Conservation (phyloP, 37 sponge, comb jelly and placozoan species). For the Dysidea cf. avara region DNA sequence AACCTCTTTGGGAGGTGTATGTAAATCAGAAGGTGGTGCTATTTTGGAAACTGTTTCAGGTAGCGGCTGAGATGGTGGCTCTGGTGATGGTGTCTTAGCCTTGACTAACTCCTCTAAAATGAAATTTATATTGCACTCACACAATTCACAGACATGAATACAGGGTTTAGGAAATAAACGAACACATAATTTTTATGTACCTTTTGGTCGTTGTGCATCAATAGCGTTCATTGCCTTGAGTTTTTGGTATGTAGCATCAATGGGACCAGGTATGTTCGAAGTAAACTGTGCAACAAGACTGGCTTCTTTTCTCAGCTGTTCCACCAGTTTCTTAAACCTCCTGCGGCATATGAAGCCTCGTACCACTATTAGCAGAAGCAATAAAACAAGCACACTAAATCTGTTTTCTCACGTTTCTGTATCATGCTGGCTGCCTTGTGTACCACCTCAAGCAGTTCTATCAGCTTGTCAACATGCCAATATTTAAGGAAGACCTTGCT, state of each 20-base stretch:
- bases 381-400: neutral
- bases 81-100: slow-evolving; percentile 11
- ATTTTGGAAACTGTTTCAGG: slow-evolving; percentile 9
- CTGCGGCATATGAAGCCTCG: slow-evolving; percentile 66
- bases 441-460: slow-evolving; percentile 42
- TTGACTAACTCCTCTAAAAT: neutral
- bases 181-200: slow-evolving; percentile 11
- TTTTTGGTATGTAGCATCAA: slow-evolving; percentile 4
- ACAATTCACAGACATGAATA: no score
- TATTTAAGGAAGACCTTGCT: slow-evolving; percentile 83
- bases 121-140: slow-evolving; percentile 9
- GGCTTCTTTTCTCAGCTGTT: neutral
- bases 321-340: slow-evolving; percentile 36
- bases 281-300: no score
- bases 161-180: neutral
- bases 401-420: slow-evolving; percentile 25
- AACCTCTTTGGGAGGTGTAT: slow-evolving; percentile 46
- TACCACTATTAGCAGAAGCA: slow-evolving; percentile 22
- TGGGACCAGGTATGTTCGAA: neutral
- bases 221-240: slow-evolving; percentile 29
- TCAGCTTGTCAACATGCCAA: slow-evolving; percentile 59
- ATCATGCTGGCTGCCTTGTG: slow-evolving; percentile 55
- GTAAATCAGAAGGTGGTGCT: slow-evolving; percentile 56
- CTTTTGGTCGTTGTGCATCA: slow-evolving; percentile 47
- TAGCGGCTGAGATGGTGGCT: slow-evolving; percentile 9